These are phyloP conservation scores for Sus scrofa DNA, from an alignment of 2,113 vertebrate species.

Conservation along the genomic window DNA sequence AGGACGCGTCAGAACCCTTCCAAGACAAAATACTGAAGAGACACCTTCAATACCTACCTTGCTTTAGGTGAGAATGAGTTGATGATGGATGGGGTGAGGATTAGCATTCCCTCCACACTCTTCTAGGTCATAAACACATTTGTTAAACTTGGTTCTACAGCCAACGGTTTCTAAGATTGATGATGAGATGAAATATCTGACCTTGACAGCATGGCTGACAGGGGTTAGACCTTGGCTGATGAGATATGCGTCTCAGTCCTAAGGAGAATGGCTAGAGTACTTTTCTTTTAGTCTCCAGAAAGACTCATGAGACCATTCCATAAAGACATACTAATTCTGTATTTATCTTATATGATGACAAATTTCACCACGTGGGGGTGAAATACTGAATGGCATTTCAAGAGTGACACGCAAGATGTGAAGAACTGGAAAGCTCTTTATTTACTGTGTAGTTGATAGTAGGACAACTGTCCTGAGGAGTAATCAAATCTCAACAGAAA, in stretches of 20 bases:
- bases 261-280: neutral
- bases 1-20: neutral
- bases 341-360: slow-evolving; percentile 19
- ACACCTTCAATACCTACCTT: neutral
- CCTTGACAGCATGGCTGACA: neutral
- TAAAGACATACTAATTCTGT: neutral
- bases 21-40: neutral
- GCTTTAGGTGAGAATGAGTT: neutral
- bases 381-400: slow-evolving; percentile 28
- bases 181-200: neutral
- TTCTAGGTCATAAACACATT: neutral
- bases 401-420: neutral
- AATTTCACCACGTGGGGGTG: neutral
- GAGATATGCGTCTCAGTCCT: neutral
- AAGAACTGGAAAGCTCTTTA: neutral
- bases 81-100: neutral
- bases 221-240: neutral
- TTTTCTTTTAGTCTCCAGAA: neutral
- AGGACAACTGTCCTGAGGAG: neutral
- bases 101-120: neutral
- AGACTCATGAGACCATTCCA: neutral
- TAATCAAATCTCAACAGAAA: neutral
- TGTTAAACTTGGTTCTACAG: neutral
- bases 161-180: neutral
- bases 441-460: neutral